Conservation (phyloP, 2,888 invertebrate genomes). For the Gibbula magus region DNA sequence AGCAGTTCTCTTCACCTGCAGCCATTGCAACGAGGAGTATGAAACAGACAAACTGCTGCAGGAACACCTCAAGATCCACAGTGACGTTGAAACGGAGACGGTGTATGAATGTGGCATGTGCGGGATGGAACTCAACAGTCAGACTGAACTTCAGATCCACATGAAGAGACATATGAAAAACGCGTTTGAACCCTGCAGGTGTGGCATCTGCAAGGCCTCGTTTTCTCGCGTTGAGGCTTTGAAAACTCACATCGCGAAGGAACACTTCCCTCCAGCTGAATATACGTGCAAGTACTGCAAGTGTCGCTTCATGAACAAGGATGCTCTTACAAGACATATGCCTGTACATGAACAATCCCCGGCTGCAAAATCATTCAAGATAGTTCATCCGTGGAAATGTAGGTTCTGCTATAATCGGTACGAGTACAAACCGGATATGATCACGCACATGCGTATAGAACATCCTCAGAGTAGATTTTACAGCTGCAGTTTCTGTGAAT, state of each 20-base stretch:
- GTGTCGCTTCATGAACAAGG: not conserved
- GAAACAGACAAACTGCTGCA: not conserved
- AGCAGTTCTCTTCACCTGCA: not conserved
- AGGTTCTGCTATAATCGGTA: not conserved
- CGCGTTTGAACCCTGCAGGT: slow-evolving; percentile 2
- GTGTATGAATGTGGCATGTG: slow-evolving; percentile 4
- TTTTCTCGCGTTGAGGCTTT: not conserved
- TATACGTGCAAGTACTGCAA: not conserved
- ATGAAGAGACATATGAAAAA: slow-evolving; percentile 5
- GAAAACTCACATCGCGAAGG: not conserved
- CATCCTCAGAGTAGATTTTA: not conserved
- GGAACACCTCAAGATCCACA: not conserved
- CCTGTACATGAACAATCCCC: not conserved
- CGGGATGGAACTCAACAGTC: not conserved
- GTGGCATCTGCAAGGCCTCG: slow-evolving; percentile 3
- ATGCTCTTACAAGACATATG: not conserved
- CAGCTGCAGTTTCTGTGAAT: not conserved
- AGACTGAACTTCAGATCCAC: not conserved
- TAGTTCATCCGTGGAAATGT: not conserved
- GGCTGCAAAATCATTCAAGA: not conserved
- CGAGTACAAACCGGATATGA: not conserved
- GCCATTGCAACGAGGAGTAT: not conserved
- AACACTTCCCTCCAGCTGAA: not conserved
- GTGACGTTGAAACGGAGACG: not conserved
- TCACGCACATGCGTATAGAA: not conserved